Conservation (phyloP, 1,140 invertebrate species). For the Triops longicaudatus region DNA sequence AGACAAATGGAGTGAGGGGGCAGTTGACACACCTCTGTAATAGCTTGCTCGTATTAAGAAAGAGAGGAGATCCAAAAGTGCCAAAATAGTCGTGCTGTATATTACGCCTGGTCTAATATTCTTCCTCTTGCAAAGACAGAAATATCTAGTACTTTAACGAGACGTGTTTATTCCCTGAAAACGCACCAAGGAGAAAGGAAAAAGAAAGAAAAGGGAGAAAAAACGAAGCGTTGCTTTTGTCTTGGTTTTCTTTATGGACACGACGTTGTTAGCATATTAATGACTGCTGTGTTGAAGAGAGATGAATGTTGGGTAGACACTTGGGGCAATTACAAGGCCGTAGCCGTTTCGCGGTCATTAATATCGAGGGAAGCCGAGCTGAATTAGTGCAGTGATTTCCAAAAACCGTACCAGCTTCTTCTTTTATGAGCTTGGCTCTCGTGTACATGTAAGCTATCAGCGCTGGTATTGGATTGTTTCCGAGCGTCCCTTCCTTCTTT, state of each 20-base stretch:
- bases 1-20: neutral
- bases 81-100: neutral
- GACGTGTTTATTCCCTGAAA: neutral
- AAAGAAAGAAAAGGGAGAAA: neutral
- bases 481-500: neutral
- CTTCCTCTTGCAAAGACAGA: neutral
- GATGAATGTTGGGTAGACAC: constrained; percentile 6
- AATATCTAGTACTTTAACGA: neutral
- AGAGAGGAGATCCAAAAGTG: neutral
- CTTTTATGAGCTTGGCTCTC: neutral
- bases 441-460: neutral
- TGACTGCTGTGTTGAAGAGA: neutral
- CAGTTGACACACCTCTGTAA: constrained; percentile 9
- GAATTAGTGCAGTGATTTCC: neutral
- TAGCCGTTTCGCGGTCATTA: constrained; percentile 1
- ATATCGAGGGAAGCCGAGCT: neutral
- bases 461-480: neutral
- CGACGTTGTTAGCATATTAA: constrained; percentile 7
- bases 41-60: neutral
- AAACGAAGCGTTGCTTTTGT: neutral
- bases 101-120: too few species aligned
- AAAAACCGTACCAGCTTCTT: neutral
- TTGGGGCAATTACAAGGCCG: constrained; percentile 5
- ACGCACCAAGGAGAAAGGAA: neutral
- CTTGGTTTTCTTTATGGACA: neutral